Percentiles rank a stretch among this genome's conserved stretches.
These are phyloP conservation scores for Rhinoderma darwinii DNA, from an alignment of 2,113 vertebrate genomes.

Conservation along the genomic window DNA sequence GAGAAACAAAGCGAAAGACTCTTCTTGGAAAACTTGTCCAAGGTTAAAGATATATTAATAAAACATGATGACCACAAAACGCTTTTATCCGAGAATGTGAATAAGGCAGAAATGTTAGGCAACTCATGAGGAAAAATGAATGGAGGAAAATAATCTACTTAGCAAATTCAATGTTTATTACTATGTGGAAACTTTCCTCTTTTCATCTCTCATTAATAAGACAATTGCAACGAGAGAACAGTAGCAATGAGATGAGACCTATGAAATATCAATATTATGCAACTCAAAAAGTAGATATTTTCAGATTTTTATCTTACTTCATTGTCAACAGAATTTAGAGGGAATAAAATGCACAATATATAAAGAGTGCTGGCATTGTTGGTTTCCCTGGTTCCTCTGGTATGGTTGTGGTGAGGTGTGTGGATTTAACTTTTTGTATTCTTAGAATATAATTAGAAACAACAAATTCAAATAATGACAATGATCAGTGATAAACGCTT, in stretches of 20 bases:
- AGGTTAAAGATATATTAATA: constrained; percentile 12
- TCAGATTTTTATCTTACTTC: background rate
- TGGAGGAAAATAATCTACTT: background rate
- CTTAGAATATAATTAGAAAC: background rate
- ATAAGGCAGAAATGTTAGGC: background rate
- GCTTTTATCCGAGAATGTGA: constrained; percentile 10
- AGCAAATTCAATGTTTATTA: background rate
- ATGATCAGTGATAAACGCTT: background rate
- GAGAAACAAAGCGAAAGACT: background rate
- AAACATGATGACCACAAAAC: background rate
- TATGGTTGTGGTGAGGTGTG: background rate
- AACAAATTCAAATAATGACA: background rate
- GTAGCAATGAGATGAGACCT: background rate
- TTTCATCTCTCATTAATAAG: background rate
- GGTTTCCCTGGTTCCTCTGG: background rate
- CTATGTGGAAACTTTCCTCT: background rate
- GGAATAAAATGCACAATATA: background rate
- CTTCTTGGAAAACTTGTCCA: background rate
- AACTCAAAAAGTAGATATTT: background rate
- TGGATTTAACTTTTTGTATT: background rate
- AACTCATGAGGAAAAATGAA: background rate
- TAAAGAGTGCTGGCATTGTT: background rate
- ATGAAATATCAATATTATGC: background rate
- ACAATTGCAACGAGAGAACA: background rate
- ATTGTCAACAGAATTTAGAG: background rate